Percentiles rank a stretch among this genome's conserved stretches.
Evolutionary conservation across 2,113 vertebrate species (phyloP).

Genomic region (Platysteira castanea): DNA sequence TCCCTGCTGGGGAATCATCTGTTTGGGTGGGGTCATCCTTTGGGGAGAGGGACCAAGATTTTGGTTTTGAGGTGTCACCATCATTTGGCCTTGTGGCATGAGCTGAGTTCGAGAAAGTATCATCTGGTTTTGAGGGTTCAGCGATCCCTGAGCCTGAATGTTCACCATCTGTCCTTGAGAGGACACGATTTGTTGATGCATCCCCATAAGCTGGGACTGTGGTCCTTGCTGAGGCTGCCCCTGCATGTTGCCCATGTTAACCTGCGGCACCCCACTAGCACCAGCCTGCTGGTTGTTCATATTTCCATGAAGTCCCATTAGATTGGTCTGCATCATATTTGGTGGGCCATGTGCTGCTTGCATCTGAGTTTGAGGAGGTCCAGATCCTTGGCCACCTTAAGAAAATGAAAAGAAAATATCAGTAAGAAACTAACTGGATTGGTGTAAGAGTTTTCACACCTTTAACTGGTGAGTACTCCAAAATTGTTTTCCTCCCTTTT

Average conservation of each 20-base stretch:
- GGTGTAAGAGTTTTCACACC: background rate
- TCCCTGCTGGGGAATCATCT: constrained; percentile 92
- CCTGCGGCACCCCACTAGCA: constrained; percentile 79
- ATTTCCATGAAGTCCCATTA: constrained; percentile 89
- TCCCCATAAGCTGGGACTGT: constrained; percentile 90
- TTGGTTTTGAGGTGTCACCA: constrained; percentile 79
- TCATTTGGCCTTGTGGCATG: constrained; percentile 79
- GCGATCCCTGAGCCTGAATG: constrained; percentile 77
- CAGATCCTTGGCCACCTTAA: constrained; percentile 81
- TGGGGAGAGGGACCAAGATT: constrained; percentile 86
- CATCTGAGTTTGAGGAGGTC: constrained; percentile 86
- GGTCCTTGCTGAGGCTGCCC: constrained; percentile 87
- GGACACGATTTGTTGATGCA: constrained; percentile 91
- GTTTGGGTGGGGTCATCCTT: constrained; percentile 97
- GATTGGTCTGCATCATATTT: constrained; percentile 84
- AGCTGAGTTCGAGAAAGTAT: constrained; percentile 89
- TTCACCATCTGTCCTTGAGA: constrained; percentile 93
- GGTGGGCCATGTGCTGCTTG: constrained; percentile 82
- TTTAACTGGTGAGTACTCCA: background rate
- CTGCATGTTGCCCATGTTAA: constrained; percentile 81
- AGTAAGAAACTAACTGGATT: background rate
- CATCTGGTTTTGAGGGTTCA: constrained; percentile 87
- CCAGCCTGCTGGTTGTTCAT: constrained; percentile 82
- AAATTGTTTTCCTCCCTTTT: background rate
- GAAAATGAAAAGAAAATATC: background rate